Percentiles rank a stretch among this genome's conserved stretches.
Evolutionary conservation across 2,113 vertebrate genomes (phyloP).

Genomic region (Chitala chitala): DNA sequence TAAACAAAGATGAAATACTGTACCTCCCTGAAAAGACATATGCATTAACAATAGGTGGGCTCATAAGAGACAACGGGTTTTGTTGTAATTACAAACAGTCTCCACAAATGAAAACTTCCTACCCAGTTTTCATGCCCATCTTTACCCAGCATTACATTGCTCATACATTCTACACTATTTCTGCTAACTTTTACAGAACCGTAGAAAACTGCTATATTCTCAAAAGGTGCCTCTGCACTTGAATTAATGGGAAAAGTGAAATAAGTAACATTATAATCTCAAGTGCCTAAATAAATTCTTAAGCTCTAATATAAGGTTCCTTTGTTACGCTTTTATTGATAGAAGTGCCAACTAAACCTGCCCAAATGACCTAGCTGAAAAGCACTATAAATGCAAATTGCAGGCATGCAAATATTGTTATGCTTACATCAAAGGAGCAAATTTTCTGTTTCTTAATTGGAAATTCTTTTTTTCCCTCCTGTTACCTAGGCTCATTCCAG

Average conservation of each 20-base stretch:
- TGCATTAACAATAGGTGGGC: no score
- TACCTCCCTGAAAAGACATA: no score
- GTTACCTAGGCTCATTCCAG: conserved; percentile 35
- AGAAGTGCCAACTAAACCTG: conserved; percentile 37
- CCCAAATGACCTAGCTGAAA: conserved; percentile 43
- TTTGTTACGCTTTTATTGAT: conserved; percentile 41
- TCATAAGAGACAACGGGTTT: no score
- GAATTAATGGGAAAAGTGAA: not conserved
- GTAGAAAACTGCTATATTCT: no score
- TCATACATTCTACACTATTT: no score
- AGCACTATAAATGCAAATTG: conserved; percentile 65
- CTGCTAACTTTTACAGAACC: no score
- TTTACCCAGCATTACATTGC: conserved; percentile 10
- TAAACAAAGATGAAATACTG: no score
- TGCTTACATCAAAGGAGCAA: conserved; percentile 46
- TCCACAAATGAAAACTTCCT: no score
- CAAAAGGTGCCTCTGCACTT: not conserved
- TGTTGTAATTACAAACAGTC: no score
- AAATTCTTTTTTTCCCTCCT: conserved; percentile 34
- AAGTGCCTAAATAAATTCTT: not conserved
- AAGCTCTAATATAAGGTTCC: not conserved
- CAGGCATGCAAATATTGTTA: conserved; percentile 43
- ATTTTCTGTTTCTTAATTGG: conserved; percentile 44
- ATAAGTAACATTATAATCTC: not conserved
- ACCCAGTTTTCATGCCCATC: no score